A percentile compares a stretch with the other conserved stretches of the same genome.
Conservation (phyloP, 1,140 invertebrate species). For the Hylaeus anthracinus region DNA sequence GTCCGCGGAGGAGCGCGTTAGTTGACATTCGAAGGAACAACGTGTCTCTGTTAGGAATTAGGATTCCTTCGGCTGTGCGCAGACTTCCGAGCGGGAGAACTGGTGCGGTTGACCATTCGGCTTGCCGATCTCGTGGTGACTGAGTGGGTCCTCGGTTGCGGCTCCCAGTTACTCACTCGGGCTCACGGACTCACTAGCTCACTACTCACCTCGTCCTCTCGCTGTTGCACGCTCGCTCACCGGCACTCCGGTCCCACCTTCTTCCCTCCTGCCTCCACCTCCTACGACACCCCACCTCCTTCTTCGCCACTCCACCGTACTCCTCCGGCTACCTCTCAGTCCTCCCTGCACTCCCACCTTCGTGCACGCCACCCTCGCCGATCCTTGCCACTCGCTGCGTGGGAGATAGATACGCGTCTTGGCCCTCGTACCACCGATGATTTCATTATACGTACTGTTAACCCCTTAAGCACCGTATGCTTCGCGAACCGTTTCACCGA, state of each 20-base stretch:
- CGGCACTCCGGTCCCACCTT: constrained; percentile 70
- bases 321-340: constrained; percentile 58
- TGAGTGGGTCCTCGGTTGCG: constrained; percentile 72
- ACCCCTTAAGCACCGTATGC: constrained; percentile 37
- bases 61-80: constrained; percentile 32
- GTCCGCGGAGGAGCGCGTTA: constrained; percentile 3
- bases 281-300: constrained; percentile 43
- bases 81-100: constrained; percentile 53
- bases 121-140: constrained; percentile 80
- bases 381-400: constrained; percentile 37
- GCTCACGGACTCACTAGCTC: constrained; percentile 75
- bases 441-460: constrained; percentile 75
- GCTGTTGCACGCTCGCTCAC: constrained; percentile 57
- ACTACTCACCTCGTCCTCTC: constrained; percentile 71
- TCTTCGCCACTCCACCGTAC: constrained; percentile 23
- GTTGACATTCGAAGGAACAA: constrained; percentile 54
- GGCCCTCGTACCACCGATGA: constrained; percentile 66
- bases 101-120: constrained; percentile 77
- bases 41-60: constrained; percentile 4
- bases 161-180: constrained; percentile 77
- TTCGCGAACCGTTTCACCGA: not conserved
- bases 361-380: constrained; percentile 72
- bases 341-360: constrained; percentile 65
- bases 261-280: constrained; percentile 49
- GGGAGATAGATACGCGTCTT: constrained; percentile 42